Conservation (phyloP, 2,888 invertebrate genomes). For the Furcula furcula region DNA sequence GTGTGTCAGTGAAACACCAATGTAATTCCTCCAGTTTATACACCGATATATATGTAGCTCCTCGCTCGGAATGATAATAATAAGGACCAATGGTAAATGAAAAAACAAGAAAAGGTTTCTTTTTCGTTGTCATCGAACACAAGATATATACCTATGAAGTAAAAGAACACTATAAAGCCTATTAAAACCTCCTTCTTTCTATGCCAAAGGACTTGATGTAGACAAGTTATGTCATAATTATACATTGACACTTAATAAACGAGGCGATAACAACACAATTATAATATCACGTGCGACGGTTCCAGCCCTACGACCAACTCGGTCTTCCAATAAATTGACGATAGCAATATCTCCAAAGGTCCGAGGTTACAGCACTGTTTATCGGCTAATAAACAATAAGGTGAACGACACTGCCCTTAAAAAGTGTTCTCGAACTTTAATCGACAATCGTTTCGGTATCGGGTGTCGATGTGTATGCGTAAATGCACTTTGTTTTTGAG, state of each 20-base stretch:
- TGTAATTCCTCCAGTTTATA: too few species aligned
- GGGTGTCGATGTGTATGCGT: not conserved
- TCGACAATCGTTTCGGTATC: not conserved
- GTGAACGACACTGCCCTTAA: not conserved
- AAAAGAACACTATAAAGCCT: too few species aligned
- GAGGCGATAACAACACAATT: conserved; percentile 1
- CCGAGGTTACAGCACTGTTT: conserved; percentile 18
- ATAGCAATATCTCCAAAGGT: conserved; percentile 21
- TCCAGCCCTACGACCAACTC: conserved; percentile 3
- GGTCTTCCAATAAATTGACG: conserved; percentile 22
- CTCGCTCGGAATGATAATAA: too few species aligned
- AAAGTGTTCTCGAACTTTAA: conserved; percentile 1
- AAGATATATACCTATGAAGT: too few species aligned
- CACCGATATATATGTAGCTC: too few species aligned
- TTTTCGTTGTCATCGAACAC: too few species aligned
- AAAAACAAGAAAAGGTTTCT: too few species aligned
- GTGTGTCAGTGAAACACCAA: too few species aligned
- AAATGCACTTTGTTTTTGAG: conserved; percentile 8
- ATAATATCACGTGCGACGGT: conserved; percentile 1
- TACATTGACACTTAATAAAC: not conserved
- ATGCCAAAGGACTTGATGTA: too few species aligned
- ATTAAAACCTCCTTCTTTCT: too few species aligned
- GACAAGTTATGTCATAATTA: too few species aligned
- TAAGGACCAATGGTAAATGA: too few species aligned
- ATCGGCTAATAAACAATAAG: conserved; percentile 9